phyloP scores from a whole-genome alignment of 2,888 invertebrate genomes.

The Digitonthophagus gazella region DNA sequence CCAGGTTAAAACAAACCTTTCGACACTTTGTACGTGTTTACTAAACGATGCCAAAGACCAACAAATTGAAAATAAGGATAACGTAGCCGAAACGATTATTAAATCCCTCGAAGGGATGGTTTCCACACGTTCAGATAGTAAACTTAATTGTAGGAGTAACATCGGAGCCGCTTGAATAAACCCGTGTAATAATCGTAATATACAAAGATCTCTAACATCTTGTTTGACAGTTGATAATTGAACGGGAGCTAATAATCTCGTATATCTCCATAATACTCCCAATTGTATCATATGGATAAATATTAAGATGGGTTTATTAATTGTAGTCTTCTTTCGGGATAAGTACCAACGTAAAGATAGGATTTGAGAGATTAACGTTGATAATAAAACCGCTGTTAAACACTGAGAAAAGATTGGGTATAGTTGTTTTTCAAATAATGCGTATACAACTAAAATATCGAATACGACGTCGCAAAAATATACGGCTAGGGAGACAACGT shows the following conservation, averaged over 20 bases:
- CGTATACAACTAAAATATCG: conserved; percentile 82
- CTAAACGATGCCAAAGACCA: conserved; percentile 91
- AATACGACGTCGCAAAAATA: conserved; percentile 91
- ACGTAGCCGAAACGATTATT: conserved; percentile 75
- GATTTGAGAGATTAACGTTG: conserved; percentile 73
- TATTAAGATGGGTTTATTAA: conserved; percentile 56
- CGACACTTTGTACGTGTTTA: conserved; percentile 84
- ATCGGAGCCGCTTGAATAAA: conserved; percentile 85
- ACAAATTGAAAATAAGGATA: conserved; percentile 82
- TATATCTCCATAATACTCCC: conserved; percentile 79
- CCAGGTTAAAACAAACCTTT: conserved; percentile 65
- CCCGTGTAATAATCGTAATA: conserved; percentile 80
- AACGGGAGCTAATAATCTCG: conserved; percentile 79
- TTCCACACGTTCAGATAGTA: conserved; percentile 54
- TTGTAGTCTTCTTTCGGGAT: conserved; percentile 50
- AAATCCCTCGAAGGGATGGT: conserved; percentile 67
- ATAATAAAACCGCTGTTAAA: conserved; percentile 68
- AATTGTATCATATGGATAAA: conserved; percentile 66
- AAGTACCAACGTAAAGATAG: conserved; percentile 75
- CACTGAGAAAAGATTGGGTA: conserved; percentile 66
- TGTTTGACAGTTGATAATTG: conserved; percentile 79
- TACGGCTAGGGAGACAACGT: conserved; percentile 84
- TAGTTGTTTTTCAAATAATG: conserved; percentile 68
- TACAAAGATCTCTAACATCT: conserved; percentile 72
- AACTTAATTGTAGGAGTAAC: conserved; percentile 77